Evolutionary conservation across 2,113 vertebrate species (phyloP), one percentile per base, ranked within the genome.

Genomic region (Oryzias javanicus): DNA sequence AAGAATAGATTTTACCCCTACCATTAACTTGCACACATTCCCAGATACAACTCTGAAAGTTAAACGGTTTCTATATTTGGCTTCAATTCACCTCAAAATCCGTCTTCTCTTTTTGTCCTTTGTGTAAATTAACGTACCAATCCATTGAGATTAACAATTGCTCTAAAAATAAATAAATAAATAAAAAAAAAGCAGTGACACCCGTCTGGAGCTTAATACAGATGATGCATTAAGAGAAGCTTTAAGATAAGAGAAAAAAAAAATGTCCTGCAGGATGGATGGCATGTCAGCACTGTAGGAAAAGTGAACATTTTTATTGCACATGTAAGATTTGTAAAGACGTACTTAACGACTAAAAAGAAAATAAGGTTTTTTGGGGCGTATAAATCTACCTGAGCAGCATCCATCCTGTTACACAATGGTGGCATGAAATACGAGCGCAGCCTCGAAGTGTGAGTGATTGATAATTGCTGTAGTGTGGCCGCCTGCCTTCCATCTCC

Each of bases 381-480:
- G 13, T 59, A 82, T 80, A 67, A 76, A 64, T 82, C 68, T 61
- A 78, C 63, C 61, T 65, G 64, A 5, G 10, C 25, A 57, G 79
- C 72, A 58, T 70, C 72, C 59, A 70, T 76, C 68, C 54, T 20
- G 2, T 67, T 62, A 67, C 64, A 83, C 77, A 78, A 60, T 44
- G 59, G 42, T 24, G 72, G 64, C 64, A 19, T 81, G 55, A 79
- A 72, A 70, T 69, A 86, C 64, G 70, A 75, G 57, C 6, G 17
- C 6, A 12, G 55, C 54, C 60, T 60, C 58, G 42, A 60, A 54
- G 73, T 16, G 60, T 52, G 67, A 42, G 76, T 86, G 82, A 89
- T 89, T 86, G 82, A 81, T 87, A 85, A 83, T 86, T 88, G 82
- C 76, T 85, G 64, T 70, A 65, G 42, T 73, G 64, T 68, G 67